phyloP scores from a whole-genome alignment of 2,113 vertebrate species.

The Lampris incognitus region DNA sequence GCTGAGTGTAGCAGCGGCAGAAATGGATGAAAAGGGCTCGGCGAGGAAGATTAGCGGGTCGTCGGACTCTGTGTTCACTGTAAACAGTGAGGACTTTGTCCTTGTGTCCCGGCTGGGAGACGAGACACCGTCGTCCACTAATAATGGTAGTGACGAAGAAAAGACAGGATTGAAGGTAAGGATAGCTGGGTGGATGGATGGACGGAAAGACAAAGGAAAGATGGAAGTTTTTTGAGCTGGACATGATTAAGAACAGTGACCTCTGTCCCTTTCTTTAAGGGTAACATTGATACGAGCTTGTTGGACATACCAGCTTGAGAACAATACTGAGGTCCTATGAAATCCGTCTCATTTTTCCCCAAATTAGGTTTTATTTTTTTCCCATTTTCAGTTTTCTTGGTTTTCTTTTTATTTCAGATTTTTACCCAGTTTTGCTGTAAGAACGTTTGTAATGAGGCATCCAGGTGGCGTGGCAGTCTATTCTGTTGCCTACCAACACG shows the following conservation, averaged over 20 bases:
- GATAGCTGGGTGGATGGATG: conserved; percentile 51
- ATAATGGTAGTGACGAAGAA: conserved; percentile 99
- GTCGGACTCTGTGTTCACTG: conserved; percentile 98
- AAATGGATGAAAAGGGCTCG: conserved; percentile 99
- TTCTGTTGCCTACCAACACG: no score
- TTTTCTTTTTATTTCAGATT: no score
- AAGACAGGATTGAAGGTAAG: conserved; percentile 99
- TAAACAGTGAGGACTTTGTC: conserved; percentile 99
- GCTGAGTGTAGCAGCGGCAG: conserved; percentile 89
- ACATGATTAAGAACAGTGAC: not conserved
- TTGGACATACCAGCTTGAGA: no score
- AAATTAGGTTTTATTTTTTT: no score
- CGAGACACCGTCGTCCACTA: conserved; percentile 96
- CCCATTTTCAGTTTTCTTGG: no score
- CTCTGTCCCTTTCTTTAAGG: conserved; percentile 2
- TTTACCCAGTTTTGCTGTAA: no score
- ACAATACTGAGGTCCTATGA: no score
- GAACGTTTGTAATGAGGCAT: no score
- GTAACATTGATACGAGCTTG: not conserved
- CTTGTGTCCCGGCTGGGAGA: conserved; percentile 98
- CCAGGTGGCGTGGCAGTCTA: no score
- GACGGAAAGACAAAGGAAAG: conserved; percentile 24
- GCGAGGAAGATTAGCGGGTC: conserved; percentile 99
- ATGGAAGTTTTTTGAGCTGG: conserved; percentile 18
- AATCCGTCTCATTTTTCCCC: no score